A percentile compares a stretch with the other conserved stretches of the same genome.
Conservation (phyloP, 2,888 invertebrate species). For the Nomada flava region DNA sequence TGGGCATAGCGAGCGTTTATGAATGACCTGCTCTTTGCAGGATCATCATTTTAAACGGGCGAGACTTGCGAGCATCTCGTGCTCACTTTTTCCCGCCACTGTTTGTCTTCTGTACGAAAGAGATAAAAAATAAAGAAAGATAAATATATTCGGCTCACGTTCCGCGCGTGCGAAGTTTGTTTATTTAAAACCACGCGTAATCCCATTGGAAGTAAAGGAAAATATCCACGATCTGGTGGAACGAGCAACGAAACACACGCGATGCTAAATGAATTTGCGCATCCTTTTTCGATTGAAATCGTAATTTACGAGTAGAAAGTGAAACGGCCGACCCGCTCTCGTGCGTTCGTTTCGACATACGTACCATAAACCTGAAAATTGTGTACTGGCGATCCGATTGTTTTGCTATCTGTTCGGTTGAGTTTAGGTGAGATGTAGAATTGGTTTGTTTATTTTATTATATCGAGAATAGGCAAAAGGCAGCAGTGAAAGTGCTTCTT, state of each 20-base stretch:
- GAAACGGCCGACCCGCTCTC: background rate
- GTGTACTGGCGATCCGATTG: background rate
- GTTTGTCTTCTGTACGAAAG: background rate
- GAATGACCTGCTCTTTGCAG: background rate
- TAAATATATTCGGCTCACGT: background rate
- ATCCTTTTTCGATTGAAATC: background rate
- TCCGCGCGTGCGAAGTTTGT: background rate
- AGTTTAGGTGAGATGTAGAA: too few relatives aligned
- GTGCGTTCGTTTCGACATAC: background rate
- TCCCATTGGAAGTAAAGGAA: background rate
- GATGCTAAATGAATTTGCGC: background rate
- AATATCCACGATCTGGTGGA: constrained; percentile 10
- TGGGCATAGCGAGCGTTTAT: background rate
- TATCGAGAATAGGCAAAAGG: constrained; percentile 25
- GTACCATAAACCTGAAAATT: too few relatives aligned
- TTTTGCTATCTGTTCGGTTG: background rate
- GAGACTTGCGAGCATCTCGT: background rate
- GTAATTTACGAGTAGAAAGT: background rate
- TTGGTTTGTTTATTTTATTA: background rate
- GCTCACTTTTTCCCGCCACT: background rate
- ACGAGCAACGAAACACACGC: background rate
- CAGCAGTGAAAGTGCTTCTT: constrained; percentile 39
- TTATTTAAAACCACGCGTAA: constrained; percentile 13
- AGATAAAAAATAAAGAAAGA: background rate
- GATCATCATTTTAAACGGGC: background rate